A percentile compares a stretch with the other conserved stretches of the same genome.
These are phyloP conservation scores for Misgurnus mizolepis DNA, from an alignment of 2,113 vertebrate genomes.

Conservation along the genomic window DNA sequence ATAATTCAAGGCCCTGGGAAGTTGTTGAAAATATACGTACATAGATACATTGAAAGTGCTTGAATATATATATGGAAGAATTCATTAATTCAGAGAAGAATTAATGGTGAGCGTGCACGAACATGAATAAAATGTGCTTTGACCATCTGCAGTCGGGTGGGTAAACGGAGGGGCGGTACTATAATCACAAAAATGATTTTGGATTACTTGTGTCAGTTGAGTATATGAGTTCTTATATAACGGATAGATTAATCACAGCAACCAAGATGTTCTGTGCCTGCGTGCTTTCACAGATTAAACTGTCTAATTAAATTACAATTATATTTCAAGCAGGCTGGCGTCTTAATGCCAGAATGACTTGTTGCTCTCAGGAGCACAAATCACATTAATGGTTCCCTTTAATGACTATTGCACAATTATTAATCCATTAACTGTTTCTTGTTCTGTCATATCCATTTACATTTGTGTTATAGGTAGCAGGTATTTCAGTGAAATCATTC, in stretches of 20 bases:
- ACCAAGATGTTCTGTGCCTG: constrained; percentile 44
- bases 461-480: too few relatives aligned
- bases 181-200: constrained; percentile 20
- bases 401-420: background rate
- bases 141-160: background rate
- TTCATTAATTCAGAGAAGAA: too few relatives aligned
- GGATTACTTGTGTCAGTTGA: constrained; percentile 16
- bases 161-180: background rate
- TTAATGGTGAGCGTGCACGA: too few relatives aligned
- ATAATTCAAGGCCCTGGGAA: too few relatives aligned
- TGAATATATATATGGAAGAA: too few relatives aligned
- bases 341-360: background rate
- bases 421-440: background rate
- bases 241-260: constrained; percentile 25
- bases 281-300: constrained; percentile 41
- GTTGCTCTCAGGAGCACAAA: background rate
- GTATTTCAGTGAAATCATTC: too few relatives aligned
- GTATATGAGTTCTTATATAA: constrained; percentile 28
- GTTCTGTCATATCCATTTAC: too few relatives aligned
- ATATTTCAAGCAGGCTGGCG: background rate
- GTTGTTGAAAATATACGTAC: too few relatives aligned
- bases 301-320: background rate
- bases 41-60: too few relatives aligned
- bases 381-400: background rate
- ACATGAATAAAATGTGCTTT: too few relatives aligned